phyloP scores from a whole-genome alignment of 2,797 vertebrate species.

The Crenichthys baileyi region DNA sequence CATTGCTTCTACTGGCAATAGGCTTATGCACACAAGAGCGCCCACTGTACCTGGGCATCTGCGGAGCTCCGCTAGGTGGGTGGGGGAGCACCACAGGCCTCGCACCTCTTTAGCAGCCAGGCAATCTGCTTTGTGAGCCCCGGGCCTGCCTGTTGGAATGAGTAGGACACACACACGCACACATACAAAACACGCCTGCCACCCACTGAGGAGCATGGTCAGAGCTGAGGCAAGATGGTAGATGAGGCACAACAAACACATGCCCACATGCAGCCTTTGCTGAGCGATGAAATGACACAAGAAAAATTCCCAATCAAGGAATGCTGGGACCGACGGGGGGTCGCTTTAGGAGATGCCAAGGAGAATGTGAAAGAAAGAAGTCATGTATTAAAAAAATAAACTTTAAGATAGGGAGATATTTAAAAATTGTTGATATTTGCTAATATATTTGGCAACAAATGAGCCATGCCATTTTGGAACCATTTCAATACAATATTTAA shows the following conservation, averaged over 20 bases:
- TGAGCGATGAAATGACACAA: constrained; percentile 23
- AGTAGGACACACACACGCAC: constrained; percentile 20
- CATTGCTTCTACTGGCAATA: constrained; percentile 55
- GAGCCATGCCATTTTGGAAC: not conserved
- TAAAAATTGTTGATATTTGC: not conserved
- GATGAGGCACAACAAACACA: constrained; percentile 62
- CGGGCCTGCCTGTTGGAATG: constrained; percentile 44
- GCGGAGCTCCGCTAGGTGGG: constrained; percentile 68
- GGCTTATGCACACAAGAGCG: constrained; percentile 55
- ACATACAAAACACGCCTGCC: constrained; percentile 28
- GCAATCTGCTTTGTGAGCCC: constrained; percentile 77
- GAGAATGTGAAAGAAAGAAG: not conserved
- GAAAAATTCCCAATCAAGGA: constrained; percentile 22
- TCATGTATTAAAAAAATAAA: not conserved
- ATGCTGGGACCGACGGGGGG: not conserved
- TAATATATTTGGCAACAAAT: not conserved
- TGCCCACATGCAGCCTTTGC: constrained; percentile 20
- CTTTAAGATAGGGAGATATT: not conserved
- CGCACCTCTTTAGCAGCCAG: constrained; percentile 83
- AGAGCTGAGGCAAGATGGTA: constrained; percentile 55
- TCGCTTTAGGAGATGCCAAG: not conserved
- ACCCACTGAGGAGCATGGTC: constrained; percentile 53
- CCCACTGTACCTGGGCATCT: constrained; percentile 80
- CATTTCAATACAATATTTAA: not conserved
- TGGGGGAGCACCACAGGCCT: constrained; percentile 56